Evolutionary conservation across 37 sponge, comb jelly and placozoan genomes (phyloP).

Genomic region (Hormiphora californensis): DNA sequence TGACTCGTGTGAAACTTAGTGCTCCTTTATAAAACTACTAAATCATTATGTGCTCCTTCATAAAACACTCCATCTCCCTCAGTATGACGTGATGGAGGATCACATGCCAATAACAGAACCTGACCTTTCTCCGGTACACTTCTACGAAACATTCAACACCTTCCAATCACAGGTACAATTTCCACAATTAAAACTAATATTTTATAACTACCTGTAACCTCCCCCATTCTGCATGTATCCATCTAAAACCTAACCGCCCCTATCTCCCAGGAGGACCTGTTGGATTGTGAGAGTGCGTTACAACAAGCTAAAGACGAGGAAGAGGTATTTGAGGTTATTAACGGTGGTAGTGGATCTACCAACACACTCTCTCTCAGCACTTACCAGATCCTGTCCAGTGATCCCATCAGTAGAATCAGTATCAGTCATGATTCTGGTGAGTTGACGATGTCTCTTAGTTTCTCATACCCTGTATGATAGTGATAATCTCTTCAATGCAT

Average conservation of each 20-base stretch:
- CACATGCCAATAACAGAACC: neutral
- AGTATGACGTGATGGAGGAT: constrained; percentile 54
- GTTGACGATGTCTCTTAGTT: neutral
- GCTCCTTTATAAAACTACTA: too few species aligned
- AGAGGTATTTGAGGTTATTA: constrained; percentile 21
- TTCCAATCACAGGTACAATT: constrained; percentile 32
- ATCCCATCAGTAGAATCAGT: constrained; percentile 25
- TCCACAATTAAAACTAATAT: neutral
- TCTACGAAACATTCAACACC: constrained; percentile 40
- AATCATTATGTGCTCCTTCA: neutral
- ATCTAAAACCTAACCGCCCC: neutral
- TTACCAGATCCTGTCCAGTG: constrained; percentile 35
- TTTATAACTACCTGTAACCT: neutral
- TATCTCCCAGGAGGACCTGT: neutral
- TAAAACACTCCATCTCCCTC: neutral
- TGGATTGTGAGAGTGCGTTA: too few species aligned
- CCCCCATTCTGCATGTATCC: neutral
- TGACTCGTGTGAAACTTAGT: too few species aligned
- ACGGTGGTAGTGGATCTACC: neutral
- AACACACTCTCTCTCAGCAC: constrained; percentile 39
- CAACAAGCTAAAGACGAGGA: neutral
- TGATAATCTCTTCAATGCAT: neutral
- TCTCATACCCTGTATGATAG: too few species aligned
- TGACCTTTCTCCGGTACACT: neutral
- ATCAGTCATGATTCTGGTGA: neutral